Conservation (phyloP, 2,113 vertebrate genomes). For the Phocoena phocoena region DNA sequence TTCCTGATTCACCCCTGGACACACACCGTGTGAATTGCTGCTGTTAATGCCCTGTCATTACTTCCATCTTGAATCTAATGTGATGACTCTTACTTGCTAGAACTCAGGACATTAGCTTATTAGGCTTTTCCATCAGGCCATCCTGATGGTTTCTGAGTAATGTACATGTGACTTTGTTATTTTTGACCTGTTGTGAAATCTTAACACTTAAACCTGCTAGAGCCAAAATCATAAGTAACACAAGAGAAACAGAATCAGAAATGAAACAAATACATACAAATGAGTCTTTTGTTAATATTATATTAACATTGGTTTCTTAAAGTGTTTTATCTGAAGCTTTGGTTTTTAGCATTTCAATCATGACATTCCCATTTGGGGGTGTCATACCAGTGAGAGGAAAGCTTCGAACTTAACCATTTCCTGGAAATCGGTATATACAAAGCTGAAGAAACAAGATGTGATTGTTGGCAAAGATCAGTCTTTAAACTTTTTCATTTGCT, state of each 20-base stretch:
- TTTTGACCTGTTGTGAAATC: slow-evolving; percentile 2
- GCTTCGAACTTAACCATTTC: slow-evolving; percentile 38
- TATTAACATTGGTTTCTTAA: slow-evolving; percentile 49
- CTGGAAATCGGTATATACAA: slow-evolving; percentile 66
- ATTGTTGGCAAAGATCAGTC: slow-evolving; percentile 51
- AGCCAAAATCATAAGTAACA: neutral
- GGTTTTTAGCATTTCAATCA: slow-evolving; percentile 44
- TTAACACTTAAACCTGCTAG: neutral
- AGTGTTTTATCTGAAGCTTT: slow-evolving; percentile 6
- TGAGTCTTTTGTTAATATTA: neutral
- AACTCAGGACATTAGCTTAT: neutral
- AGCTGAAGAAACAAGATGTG: neutral
- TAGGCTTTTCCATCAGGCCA: neutral
- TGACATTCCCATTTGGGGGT: neutral
- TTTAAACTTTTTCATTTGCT: slow-evolving; percentile 19
- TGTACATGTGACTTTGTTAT: neutral
- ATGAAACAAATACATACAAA: neutral
- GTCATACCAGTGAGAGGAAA: neutral
- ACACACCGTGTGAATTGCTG: neutral
- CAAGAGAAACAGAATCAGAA: slow-evolving; percentile 60
- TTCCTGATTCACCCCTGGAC: neutral
- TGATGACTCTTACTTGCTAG: neutral
- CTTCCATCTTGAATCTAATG: neutral
- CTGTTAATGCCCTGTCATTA: neutral
- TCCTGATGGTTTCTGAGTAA: slow-evolving; percentile 6